These are phyloP conservation scores for Lydus trimaculatus DNA, from an alignment of 2,888 invertebrate species.

Conservation along the genomic window DNA sequence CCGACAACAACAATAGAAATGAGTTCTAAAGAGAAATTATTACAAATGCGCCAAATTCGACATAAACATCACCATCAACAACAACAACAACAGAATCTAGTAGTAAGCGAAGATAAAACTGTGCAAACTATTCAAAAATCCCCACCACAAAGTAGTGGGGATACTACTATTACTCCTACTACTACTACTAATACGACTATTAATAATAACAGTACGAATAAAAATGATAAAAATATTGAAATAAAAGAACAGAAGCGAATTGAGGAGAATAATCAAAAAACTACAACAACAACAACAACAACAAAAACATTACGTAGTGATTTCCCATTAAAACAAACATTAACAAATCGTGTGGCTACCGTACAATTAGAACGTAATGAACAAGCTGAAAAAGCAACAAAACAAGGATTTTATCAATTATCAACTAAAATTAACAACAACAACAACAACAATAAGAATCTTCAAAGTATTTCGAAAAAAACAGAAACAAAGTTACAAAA, in stretches of 20 bases:
- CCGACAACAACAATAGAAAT: slow-evolving; percentile 34
- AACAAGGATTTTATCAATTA: slow-evolving; percentile 4
- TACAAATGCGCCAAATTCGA: slow-evolving; percentile 60
- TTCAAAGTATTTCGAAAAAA: slow-evolving; percentile 26
- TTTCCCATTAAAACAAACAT: neutral
- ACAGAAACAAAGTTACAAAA: slow-evolving; percentile 40
- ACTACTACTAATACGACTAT: neutral
- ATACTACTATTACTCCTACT: slow-evolving; percentile 9
- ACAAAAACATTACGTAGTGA: slow-evolving; percentile 10
- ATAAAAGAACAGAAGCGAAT: slow-evolving; percentile 7
- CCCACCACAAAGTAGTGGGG: slow-evolving; percentile 12
- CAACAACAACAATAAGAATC: slow-evolving; percentile 25
- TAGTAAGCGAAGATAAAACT: slow-evolving; percentile 49
- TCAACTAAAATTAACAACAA: neutral
- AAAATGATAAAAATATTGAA: slow-evolving; percentile 9
- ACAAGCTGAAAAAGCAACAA: slow-evolving; percentile 43
- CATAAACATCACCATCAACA: slow-evolving; percentile 48
- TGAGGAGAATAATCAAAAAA: neutral
- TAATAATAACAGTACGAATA: neutral
- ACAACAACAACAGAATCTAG: slow-evolving; percentile 2
- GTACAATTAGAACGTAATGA: slow-evolving; percentile 47
- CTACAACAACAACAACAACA: slow-evolving; percentile 5
- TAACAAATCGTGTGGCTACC: slow-evolving; percentile 37
- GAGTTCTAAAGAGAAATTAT: slow-evolving; percentile 56
- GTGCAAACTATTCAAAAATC: slow-evolving; percentile 43